These are phyloP conservation scores for Halichondria panicea DNA, from an alignment of 37 sponge, comb jelly and placozoan genomes.

Conservation along the genomic window DNA sequence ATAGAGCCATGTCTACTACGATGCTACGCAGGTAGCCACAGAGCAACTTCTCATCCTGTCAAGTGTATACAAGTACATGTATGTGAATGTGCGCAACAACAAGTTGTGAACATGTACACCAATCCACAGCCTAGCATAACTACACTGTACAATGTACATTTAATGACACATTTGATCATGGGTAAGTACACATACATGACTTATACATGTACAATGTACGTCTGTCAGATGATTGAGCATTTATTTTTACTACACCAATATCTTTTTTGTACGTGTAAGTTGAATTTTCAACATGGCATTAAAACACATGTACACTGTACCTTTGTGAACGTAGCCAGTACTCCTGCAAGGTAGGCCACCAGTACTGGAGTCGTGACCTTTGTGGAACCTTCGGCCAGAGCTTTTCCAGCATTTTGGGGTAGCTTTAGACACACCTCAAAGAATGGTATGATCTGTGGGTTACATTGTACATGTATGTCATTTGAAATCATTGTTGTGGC, in stretches of 20 bases:
- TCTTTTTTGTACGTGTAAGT: too few species aligned
- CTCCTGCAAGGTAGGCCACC: constrained; percentile 64
- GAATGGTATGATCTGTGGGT: constrained; percentile 58
- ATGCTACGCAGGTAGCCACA: constrained; percentile 14
- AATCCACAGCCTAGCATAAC: too few species aligned
- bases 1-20: constrained; percentile 48
- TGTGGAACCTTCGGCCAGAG: constrained; percentile 62
- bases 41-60: constrained; percentile 37
- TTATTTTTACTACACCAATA: too few species aligned
- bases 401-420: constrained; percentile 40
- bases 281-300: too few species aligned
- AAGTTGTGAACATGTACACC: background rate
- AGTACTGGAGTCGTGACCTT: constrained; percentile 64
- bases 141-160: too few species aligned
- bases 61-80: background rate
- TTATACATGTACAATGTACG: too few species aligned
- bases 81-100: background rate
- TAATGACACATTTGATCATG: too few species aligned
- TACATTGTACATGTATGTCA: too few species aligned
- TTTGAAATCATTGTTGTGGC: too few species aligned
- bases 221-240: too few species aligned
- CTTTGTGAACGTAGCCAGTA: constrained; percentile 59
- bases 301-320: constrained; percentile 20
- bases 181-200: too few species aligned
- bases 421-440: constrained; percentile 54